These are phyloP conservation scores for Agapornis roseicollis DNA, from an alignment of 2,113 vertebrate species.

Conservation along the genomic window DNA sequence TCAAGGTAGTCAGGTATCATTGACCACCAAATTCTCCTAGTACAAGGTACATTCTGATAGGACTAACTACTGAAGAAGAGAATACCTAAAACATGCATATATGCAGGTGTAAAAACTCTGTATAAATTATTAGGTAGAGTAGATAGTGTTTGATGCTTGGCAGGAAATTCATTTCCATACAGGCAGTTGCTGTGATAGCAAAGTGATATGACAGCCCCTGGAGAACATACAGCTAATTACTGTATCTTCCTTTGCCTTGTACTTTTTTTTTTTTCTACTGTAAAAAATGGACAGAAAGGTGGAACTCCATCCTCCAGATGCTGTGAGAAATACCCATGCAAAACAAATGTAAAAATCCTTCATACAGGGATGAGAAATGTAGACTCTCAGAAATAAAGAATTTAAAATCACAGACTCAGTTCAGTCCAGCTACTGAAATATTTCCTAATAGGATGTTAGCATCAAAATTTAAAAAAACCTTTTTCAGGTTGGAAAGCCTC, in stretches of 20 bases:
- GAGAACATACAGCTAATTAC: background rate
- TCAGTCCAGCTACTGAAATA: background rate
- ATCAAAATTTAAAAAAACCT: background rate
- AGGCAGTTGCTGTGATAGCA: background rate
- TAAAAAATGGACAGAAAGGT: background rate
- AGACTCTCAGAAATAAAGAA: background rate
- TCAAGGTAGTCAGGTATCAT: background rate
- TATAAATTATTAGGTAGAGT: background rate
- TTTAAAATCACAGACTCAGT: background rate
- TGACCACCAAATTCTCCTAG: background rate
- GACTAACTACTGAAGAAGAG: background rate
- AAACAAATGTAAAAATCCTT: background rate
- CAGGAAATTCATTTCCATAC: conserved; percentile 18
- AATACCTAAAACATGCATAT: background rate
- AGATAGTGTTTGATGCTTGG: background rate
- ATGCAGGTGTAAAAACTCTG: background rate
- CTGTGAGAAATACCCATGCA: background rate
- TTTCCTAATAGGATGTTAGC: background rate
- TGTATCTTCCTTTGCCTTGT: background rate
- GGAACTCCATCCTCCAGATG: background rate
- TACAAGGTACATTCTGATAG: background rate
- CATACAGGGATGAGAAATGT: background rate
- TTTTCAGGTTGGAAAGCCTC: background rate
- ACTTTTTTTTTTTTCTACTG: background rate
- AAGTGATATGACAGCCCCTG: background rate